Base-by-base conservation (phyloP, 1,140 invertebrate genomes). In the Neotoxoptera formosana region DNA sequence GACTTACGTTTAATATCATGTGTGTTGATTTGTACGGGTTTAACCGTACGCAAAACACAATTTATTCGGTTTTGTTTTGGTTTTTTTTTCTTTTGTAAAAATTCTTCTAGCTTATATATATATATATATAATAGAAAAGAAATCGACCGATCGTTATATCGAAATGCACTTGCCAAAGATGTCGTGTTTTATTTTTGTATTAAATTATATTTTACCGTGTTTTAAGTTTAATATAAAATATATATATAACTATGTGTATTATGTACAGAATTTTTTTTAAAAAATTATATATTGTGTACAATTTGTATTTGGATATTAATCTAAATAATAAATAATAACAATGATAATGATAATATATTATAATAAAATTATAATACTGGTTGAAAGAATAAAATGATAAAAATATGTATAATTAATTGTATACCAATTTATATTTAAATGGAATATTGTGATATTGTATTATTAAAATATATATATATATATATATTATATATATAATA, bases 381-480 rank as follows among this genome's bases (percentile, higher is more conserved):
- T 89, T 56, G 34, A 89, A 56, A 9, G 88, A 53, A 56, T 89
- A 89, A 89, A 48, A 89, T 56, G 14, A 9, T 48, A 81, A 81
- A 84, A 41, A 41, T 41, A 84, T 93, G 67, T 93, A 41, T 86
- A 56, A 93, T 53, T 93, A 93, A 93, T 53, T 53, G 81, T 93
- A 93, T 84, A 93, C 91, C 91, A 86, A 86, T 84, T 84, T 83
- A 83, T 93, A 86, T 53, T 84, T 93, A 86, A 93, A 84, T 84
- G 76, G 30, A 53, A 93, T 53, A 93, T 93, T 93, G 91, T 93
- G 91, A 93, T 93, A 93, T 93, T 86, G 91, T 93, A 93, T 41
- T 86, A 83, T 93, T 81, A 48, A 83, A 91, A n/a, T 20, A 90
- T 36, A 56, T 90, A 90, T 30, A 76, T 91, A 91, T 83, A 91